phyloP scores from a whole-genome alignment of 2,113 vertebrate genomes.

The Semnopithecus entellus region DNA sequence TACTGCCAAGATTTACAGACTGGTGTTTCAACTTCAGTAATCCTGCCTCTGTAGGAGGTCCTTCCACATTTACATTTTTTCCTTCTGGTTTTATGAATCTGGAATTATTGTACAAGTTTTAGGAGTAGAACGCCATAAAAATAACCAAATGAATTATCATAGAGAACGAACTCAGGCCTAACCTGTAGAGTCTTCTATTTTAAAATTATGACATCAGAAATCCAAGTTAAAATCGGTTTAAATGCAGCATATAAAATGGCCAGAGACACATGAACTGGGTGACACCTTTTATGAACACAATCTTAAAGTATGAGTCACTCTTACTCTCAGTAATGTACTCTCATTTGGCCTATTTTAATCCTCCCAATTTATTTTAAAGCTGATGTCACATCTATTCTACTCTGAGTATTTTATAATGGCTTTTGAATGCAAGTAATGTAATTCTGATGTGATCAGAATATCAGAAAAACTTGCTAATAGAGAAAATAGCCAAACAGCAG shows the following conservation, averaged over 20 bases:
- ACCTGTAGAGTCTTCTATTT: not conserved
- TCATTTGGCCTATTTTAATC: conserved; percentile 32
- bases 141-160: not conserved
- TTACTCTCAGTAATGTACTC: not conserved
- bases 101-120: not conserved
- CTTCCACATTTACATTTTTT: not conserved
- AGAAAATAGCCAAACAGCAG: not conserved
- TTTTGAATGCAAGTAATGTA: not conserved
- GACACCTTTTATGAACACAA: not conserved
- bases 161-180: not conserved
- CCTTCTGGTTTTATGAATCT: not conserved
- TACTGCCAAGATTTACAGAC: not conserved
- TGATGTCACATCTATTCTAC: not conserved
- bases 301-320: conserved; percentile 5
- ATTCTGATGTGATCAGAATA: not conserved
- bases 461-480: not conserved
- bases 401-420: not conserved
- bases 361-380: conserved; percentile 16
- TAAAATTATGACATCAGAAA: not conserved
- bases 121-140: not conserved
- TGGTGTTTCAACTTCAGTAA: not conserved
- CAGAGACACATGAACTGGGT: not conserved
- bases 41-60: not conserved
- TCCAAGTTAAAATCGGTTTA: not conserved
- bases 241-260: not conserved